Evolutionary conservation across 2,888 invertebrate genomes (phyloP).

Genomic region (Cheilosia grossa): DNA sequence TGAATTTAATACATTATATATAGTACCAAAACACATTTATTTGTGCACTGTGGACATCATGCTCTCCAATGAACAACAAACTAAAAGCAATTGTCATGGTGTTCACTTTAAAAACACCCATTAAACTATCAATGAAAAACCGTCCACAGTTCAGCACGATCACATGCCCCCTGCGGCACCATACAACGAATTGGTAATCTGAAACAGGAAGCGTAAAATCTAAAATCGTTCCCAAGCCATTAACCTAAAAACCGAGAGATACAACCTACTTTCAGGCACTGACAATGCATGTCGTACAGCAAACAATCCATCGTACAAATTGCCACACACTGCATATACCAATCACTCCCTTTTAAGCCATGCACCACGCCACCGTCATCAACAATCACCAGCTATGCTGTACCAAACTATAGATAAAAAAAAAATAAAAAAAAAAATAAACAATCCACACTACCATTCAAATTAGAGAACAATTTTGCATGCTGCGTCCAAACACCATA

Average conservation of each 20-base stretch:
- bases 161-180: conserved; percentile 7
- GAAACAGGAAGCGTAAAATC: conserved; percentile 58
- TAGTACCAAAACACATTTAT: no score
- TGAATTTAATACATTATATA: no score
- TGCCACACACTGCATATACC: conserved; percentile 51
- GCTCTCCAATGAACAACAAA: no score
- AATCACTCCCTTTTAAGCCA: conserved; percentile 52
- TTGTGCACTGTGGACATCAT: no score
- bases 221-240: conserved; percentile 61
- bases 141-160: neutral
- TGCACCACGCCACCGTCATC: conserved; percentile 28
- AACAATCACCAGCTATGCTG: conserved; percentile 8
- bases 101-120: neutral
- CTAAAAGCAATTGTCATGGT: neutral
- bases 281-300: conserved; percentile 49
- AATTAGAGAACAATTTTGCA: conserved; percentile 36
- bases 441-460: neutral
- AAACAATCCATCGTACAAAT: conserved; percentile 59
- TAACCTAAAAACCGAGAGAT: conserved; percentile 63
- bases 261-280: conserved; percentile 34
- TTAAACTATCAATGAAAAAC: conserved; percentile 5
- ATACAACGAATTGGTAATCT: conserved; percentile 38
- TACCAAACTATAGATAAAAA: neutral
- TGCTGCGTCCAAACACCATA: conserved; percentile 20
- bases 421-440: conserved; percentile 1